These are phyloP conservation scores for Ooceraea biroi DNA, from an alignment of 1,140 invertebrate genomes.

Conservation along the genomic window DNA sequence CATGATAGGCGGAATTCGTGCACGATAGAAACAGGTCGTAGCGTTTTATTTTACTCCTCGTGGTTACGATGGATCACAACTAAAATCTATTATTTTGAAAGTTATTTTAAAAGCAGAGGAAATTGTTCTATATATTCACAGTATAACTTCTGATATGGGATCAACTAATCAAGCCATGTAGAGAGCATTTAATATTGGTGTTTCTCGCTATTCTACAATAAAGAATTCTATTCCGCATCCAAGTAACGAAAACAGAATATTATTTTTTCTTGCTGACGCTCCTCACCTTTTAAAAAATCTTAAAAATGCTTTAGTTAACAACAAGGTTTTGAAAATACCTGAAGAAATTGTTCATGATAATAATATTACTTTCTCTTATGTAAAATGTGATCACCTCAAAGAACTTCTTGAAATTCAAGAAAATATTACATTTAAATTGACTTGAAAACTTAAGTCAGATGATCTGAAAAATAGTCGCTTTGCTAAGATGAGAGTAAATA, in stretches of 20 bases:
- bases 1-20: background rate
- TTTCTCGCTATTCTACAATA: background rate
- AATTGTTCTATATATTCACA: background rate
- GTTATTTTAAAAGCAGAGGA: background rate
- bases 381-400: background rate
- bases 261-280: background rate
- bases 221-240: background rate
- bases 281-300: background rate
- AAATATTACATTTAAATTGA: background rate
- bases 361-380: background rate
- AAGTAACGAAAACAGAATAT: background rate
- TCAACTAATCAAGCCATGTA: background rate
- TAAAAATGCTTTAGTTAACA: background rate
- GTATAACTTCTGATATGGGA: constrained; percentile 5
- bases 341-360: background rate
- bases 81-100: background rate
- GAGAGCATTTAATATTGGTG: background rate
- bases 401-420: background rate
- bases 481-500: background rate
- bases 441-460: background rate
- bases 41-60: background rate
- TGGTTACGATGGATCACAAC: background rate
- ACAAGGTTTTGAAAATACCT: background rate
- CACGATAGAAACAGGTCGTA: background rate
- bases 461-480: background rate